Base-by-base conservation (phyloP, 2,797 vertebrate genomes). In the Rhodeus uyekii region DNA sequence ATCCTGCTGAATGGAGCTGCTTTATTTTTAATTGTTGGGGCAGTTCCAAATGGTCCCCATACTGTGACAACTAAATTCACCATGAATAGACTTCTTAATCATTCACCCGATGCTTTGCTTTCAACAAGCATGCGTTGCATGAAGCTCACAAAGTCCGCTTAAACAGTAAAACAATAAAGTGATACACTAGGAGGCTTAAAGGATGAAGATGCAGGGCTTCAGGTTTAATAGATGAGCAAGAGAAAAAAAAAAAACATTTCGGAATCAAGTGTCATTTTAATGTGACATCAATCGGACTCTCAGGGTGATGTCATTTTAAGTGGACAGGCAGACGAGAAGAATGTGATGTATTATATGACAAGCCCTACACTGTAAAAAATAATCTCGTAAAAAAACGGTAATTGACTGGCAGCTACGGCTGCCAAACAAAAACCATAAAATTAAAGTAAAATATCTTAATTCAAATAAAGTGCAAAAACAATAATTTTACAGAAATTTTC, bases 21-120 rank as follows among this genome's bases (percentile, higher is more conserved):
- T 79, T 72, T 85, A 82, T 86, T 78, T 83, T 34, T 44, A 58
- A 67, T 55, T 82, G 86, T 82, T 32, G 75, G 77, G 69, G 75
- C 71, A 75, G 64, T 63, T 67, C 69, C 63, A 65, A 24, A 64
- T 71, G 64, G 13, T 63, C n/a, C 24, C 44, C 34, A 36, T n/a
- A 29, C 48, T 53, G 74, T 60, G 77, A 86, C 42, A 64, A 19
- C 82, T 85, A 73, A 75, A 48, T 73, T 58, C 24, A 44, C 14
- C 5, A 44, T 34, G 34, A 76, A 67, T 44, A 74, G 74, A 44
- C 68, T 69, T 60, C 75, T 82, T 63, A 82, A 80, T 84, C 53
- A 85, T 77, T 80, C 76, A 78, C 78, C 78, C 77, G 84, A 86
- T 80, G 82, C 76, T 77, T 50, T 32, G 27, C 46, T 44, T 76